Evolutionary conservation across 2,113 vertebrate species (phyloP), one percentile per base, ranked within the genome.

Genomic region (Elgaria multicarinata): DNA sequence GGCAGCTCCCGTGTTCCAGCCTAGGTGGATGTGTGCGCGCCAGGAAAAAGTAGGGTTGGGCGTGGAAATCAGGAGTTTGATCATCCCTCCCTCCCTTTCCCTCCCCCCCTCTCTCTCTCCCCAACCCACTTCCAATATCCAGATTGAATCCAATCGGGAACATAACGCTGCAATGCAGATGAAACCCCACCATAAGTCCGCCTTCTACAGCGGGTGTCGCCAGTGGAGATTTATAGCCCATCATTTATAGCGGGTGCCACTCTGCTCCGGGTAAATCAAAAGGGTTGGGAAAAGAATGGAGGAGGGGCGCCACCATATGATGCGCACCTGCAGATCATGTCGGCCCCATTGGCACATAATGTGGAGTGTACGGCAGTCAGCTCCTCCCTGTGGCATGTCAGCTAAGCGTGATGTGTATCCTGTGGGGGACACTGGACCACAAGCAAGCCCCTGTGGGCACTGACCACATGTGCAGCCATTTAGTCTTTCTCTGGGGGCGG

Each of bases 141-240:
- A 88, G 79, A 75, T 39, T 72, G 67, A 82, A 83, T 64, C 86
- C 79, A 83, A 74, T 62, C 87, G 22, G 93, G 94, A 95, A 90
- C 95, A 93, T 93, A 93, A 94, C 96, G 93, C 96, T 96, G 96
- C 96, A 97, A 95, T 97, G 96, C 96, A 96, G 96, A 95, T 95
- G 95, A 94, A 95, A 94, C 93, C 95, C 96, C 93, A 93, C 95
- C 95, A 95, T 95, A 96, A 96, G 94, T 95, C 91, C 94, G 31
- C 53, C 92, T 93, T 91, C 94, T 93, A 94, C 94, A 92, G 90
- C 92, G 93, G 92, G 91, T 92, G 94, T 91, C 90, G 88, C 83
- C 42, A 92, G 87, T 50, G 92, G 90, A 91, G 95, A 96, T 96
- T 95, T 95, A 95, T 91, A 86, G 86, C 80, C 93, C 94, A 91